A percentile compares a stretch with the other conserved stretches of the same genome.
These are phyloP conservation scores for Neodontobutis hainanensis DNA, from an alignment of 2,113 vertebrate species.

Conservation along the genomic window DNA sequence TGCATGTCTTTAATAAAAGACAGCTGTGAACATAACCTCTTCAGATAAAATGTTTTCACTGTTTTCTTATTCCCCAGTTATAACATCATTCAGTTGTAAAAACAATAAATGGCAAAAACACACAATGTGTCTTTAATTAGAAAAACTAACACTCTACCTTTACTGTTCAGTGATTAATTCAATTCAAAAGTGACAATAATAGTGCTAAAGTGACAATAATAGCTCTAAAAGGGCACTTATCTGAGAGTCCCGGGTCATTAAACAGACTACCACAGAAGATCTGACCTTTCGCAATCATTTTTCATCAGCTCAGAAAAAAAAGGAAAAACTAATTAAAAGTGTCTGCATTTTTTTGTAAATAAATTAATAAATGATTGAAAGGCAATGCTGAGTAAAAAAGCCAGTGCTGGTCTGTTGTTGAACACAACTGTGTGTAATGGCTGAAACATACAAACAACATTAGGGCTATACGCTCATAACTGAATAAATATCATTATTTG, in stretches of 20 bases:
- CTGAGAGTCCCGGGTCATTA: background rate
- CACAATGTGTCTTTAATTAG: conserved; percentile 17
- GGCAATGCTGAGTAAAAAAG: conserved; percentile 8
- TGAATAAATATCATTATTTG: background rate
- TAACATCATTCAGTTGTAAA: background rate
- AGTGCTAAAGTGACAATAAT: conserved; percentile 9
- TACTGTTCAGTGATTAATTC: conserved; percentile 25
- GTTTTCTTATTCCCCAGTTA: background rate
- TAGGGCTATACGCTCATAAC: background rate
- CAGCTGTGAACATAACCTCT: background rate
- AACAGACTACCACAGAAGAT: conserved; percentile 27
- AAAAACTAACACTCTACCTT: conserved; percentile 1
- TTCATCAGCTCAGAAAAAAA: conserved; percentile 45
- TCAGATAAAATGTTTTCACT: background rate
- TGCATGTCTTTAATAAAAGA: background rate
- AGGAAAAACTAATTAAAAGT: conserved; percentile 50
- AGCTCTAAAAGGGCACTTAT: conserved; percentile 29
- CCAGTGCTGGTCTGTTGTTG: background rate
- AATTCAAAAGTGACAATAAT: conserved; percentile 10
- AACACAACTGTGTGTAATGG: background rate
- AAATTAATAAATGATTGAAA: conserved; percentile 31
- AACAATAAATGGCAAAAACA: background rate
- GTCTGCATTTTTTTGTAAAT: conserved; percentile 33
- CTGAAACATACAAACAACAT: conserved; percentile 15
- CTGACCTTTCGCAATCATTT: conserved; percentile 42